Evolutionary conservation across 1,140 invertebrate genomes (phyloP).

Genomic region (Halictus rubicundus): DNA sequence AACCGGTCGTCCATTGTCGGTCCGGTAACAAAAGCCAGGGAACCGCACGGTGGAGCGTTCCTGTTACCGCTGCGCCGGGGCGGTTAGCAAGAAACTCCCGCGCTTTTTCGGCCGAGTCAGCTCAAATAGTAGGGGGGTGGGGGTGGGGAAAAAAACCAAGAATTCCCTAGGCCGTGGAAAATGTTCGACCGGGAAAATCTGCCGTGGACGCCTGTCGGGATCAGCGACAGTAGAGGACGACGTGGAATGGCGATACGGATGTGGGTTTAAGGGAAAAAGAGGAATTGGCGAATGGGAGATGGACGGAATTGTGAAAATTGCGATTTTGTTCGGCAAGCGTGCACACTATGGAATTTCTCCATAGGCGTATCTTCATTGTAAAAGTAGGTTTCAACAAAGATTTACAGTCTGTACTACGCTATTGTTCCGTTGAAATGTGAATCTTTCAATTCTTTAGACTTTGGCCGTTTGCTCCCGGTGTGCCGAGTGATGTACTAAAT

Average conservation of each 20-base stretch:
- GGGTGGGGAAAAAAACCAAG: constrained; percentile 16
- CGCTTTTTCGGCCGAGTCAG: constrained; percentile 40
- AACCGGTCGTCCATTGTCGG: neutral
- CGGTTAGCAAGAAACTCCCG: constrained; percentile 44
- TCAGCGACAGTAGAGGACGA: too few species aligned
- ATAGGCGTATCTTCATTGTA: too few species aligned
- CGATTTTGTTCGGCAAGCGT: constrained; percentile 63
- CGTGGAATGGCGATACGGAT: too few species aligned
- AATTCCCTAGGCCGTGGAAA: neutral
- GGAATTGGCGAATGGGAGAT: neutral
- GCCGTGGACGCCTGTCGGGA: neutral
- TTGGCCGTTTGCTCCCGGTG: too few species aligned
- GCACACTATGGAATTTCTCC: too few species aligned
- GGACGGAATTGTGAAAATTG: constrained; percentile 63
- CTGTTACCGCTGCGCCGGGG: neutral
- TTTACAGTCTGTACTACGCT: too few species aligned
- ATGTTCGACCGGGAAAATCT: neutral
- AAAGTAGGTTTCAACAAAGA: too few species aligned
- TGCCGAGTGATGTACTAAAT: too few species aligned
- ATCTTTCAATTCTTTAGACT: too few species aligned
- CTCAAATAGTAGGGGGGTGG: neutral
- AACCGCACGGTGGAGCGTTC: neutral
- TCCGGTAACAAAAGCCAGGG: neutral
- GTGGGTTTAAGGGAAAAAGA: constrained; percentile 6
- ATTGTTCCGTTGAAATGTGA: too few species aligned